Evolutionary conservation across 2,888 invertebrate genomes (phyloP), one percentile per base, ranked within the genome.

Genomic region (Gortyna flavago): DNA sequence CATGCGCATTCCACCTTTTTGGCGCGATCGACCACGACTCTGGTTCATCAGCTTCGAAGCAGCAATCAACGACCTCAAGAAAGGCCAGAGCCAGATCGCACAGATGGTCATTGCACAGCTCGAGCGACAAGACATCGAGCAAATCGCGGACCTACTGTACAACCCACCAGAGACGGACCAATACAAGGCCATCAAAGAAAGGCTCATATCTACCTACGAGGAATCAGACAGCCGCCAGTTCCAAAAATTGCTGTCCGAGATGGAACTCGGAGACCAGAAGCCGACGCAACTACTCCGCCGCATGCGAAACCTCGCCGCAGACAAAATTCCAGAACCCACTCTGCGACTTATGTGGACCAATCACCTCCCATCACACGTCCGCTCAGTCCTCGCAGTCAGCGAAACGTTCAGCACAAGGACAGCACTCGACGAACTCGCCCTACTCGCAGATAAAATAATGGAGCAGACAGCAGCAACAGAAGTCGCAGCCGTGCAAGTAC

Each of bases 201-300:
- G 44, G 44, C 44, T 44, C 44, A 44, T 44, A 44, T 44, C 44
- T 3, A 8, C 44, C 44, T 44, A 44, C 44, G 44, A 44, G 44
- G 44, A 44, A 44, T 44, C 44, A 13, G 44, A 44, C 44, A 44
- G 44, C 13, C 44, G 44, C 44, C 44, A 44, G 13, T 44, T 44
- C 44, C 13, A 44, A 13, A 44, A 44, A 44, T 13, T 44, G 44
- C 44, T 44, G 13, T 44, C 44, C 44, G 18, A 48, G 5, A 67
- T 67, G 65, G 65, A 65, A 65, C 64, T 41, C n/a, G 65, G 41
- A n/a, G 65, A 65, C 8, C 38, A 65, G 38, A 41, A 65, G 38
- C 38, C 65, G 65, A 65, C 65, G 25, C n/a, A 65, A n/a, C n/a
- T 65, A n/a, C 65, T 41, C n/a, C 65, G 38, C 38, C n/a, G n/a